Base-by-base conservation (phyloP, 2,113 vertebrate genomes). In the Hippoglossus stenolepis region DNA sequence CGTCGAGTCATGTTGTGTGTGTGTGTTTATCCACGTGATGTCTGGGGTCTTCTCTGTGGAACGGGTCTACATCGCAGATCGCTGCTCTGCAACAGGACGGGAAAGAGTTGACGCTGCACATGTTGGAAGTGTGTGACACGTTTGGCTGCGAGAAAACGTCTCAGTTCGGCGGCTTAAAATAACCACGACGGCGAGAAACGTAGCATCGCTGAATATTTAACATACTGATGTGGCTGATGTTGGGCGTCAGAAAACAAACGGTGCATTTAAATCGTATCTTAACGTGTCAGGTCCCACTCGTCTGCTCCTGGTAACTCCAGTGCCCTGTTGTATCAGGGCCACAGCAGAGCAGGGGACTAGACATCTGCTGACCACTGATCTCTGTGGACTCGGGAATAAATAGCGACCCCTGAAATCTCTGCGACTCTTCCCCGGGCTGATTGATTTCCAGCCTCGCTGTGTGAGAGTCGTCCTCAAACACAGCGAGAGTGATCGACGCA, bases 361-460 rank as follows among this genome's bases (percentile, higher is more conserved):
- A 49, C 90, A 82, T 88, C 87, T 86, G 87, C 81, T 77, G 84
- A 85, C 82, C 80, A 45, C 84, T 78, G 75, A 77, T 73, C 85
- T 79, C 74, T 5, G 58, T 15, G 24, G 78, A 74, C 65, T 26
- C 60, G 10, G 47, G 47, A 49, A 49, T 20, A 20, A 18, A 20
- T 1, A 13, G 35, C 47, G 4, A 18, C 79, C 65, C 65, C 40
- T 4, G 18, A 61, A 67, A 65, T 20, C 64, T 75, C 58, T 62
- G 24, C 1, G 51, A 6, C 28, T 31, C 31, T 10, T 38, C 35
- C 35, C 51, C 65, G 0, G 73, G 23, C 79, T 2, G 40, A 69
- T 17, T n/a, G 62, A 38, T 71, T 75, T 70, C 59, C n/a, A 35
- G 49, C 59, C 59, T 23, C 45, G 23, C 49, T 13, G 53, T 18